These are phyloP conservation scores for Selene dorsalis DNA, from an alignment of 2,797 vertebrate genomes.

Conservation along the genomic window DNA sequence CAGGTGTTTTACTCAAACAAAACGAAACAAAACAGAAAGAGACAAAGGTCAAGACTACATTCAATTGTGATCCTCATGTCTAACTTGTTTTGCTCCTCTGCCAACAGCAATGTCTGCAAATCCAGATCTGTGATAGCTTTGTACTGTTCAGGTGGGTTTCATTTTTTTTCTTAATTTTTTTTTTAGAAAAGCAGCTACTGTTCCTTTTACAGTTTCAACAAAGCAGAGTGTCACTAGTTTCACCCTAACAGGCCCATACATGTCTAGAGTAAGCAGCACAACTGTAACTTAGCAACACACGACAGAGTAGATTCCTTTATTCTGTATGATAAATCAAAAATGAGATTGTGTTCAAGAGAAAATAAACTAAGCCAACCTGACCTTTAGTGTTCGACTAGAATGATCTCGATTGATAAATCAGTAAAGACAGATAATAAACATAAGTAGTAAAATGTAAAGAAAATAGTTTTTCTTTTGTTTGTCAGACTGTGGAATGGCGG, in stretches of 20 bases:
- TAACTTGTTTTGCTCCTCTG: background rate
- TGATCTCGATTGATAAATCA: background rate
- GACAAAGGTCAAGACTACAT: constrained; percentile 19
- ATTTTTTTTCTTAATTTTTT: constrained; percentile 32
- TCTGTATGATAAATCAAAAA: background rate
- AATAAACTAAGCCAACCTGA: background rate
- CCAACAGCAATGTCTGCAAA: constrained; percentile 77
- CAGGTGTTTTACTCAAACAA: constrained; percentile 13
- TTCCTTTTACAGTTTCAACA: background rate
- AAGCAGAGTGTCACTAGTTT: constrained; percentile 30
- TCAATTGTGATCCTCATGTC: background rate
- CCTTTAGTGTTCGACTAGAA: background rate
- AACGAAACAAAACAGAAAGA: constrained; percentile 25
- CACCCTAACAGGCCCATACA: constrained; percentile 20
- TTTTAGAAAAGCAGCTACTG: background rate
- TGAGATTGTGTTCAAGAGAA: background rate
- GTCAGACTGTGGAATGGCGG: constrained; percentile 84
- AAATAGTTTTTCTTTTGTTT: constrained; percentile 18
- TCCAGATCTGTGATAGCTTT: constrained; percentile 85
- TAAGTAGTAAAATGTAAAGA: background rate
- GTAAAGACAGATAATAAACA: background rate
- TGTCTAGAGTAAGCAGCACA: background rate
- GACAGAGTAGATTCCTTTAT: background rate
- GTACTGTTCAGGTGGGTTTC: constrained; percentile 87
- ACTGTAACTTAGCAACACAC: background rate